Percentiles rank a stretch among this genome's conserved stretches.
These are phyloP conservation scores for Drosophila seclusa DNA, from an alignment of 2,888 invertebrate genomes.

Conservation along the genomic window DNA sequence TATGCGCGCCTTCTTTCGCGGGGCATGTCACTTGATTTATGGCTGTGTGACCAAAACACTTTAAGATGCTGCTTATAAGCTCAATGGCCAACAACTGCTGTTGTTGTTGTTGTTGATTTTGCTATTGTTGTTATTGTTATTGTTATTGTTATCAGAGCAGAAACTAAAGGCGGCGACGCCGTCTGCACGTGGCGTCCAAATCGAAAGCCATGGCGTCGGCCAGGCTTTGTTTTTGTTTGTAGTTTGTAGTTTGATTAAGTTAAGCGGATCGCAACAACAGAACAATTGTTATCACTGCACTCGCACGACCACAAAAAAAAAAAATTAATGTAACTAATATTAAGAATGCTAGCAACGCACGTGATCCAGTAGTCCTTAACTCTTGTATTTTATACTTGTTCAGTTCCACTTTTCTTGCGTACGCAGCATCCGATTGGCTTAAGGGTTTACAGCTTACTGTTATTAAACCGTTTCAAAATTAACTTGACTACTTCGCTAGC, in stretches of 20 bases:
- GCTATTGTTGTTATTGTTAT: constrained; percentile 8
- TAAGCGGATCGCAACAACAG: constrained; percentile 16
- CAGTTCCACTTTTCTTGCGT: constrained; percentile 27
- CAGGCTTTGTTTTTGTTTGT: constrained; percentile 44
- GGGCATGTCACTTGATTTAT: constrained; percentile 66
- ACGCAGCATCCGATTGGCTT: constrained; percentile 52
- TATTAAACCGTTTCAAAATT: constrained; percentile 39
- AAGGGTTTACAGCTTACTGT: constrained; percentile 59
- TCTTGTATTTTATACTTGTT: constrained; percentile 23
- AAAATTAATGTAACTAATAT: constrained; percentile 10
- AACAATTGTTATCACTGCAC: constrained; percentile 25
- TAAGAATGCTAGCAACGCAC: constrained; percentile 31
- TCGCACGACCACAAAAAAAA: constrained; percentile 39
- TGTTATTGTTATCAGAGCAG: constrained; percentile 28
- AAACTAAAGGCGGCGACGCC: constrained; percentile 67
- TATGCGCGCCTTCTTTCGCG: constrained; percentile 55
- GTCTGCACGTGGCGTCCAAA: constrained; percentile 71
- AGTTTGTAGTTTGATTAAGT: background rate
- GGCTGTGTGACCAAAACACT: constrained; percentile 63
- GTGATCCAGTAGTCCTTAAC: constrained; percentile 42
- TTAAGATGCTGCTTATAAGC: constrained; percentile 64
- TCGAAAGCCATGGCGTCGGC: constrained; percentile 51
- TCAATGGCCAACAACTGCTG: constrained; percentile 46
- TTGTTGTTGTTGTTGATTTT: constrained; percentile 24
- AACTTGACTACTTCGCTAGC: constrained; percentile 7